Conservation (phyloP, 2,797 vertebrate species). For the Tragopan temminckii region DNA sequence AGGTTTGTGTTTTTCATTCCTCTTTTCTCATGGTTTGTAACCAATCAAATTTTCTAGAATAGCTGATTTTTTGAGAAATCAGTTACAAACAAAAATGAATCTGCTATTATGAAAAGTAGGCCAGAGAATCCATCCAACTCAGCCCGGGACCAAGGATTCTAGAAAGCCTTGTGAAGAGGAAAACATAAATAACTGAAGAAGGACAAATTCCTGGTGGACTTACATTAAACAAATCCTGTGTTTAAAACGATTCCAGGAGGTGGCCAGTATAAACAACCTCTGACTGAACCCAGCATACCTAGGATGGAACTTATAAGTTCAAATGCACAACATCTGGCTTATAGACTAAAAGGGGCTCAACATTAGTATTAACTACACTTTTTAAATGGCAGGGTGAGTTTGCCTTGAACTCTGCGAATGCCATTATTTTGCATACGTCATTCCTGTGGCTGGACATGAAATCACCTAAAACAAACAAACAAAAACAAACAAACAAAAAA, state of each 20-base stretch:
- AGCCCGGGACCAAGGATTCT: neutral
- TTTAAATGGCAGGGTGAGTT: neutral
- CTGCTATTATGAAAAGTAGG: neutral
- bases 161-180: neutral
- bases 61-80: neutral
- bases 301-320: neutral
- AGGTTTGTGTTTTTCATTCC: neutral
- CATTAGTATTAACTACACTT: neutral
- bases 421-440: neutral
- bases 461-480: neutral
- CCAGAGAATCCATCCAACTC: neutral
- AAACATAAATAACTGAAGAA: slow-evolving; percentile 10
- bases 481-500: neutral
- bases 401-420: neutral
- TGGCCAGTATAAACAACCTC: slow-evolving; percentile 3
- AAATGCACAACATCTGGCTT: neutral
- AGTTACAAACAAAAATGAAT: neutral
- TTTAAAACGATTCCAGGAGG: neutral
- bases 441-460: accelerated
- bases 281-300: neutral
- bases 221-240: slow-evolving; percentile 22
- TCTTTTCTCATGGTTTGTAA: neutral
- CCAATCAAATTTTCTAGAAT: neutral
- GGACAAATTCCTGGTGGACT: neutral
- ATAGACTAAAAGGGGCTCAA: neutral